Base-by-base conservation (phyloP, 2,113 vertebrate species). In the Tiliqua scincoides region DNA sequence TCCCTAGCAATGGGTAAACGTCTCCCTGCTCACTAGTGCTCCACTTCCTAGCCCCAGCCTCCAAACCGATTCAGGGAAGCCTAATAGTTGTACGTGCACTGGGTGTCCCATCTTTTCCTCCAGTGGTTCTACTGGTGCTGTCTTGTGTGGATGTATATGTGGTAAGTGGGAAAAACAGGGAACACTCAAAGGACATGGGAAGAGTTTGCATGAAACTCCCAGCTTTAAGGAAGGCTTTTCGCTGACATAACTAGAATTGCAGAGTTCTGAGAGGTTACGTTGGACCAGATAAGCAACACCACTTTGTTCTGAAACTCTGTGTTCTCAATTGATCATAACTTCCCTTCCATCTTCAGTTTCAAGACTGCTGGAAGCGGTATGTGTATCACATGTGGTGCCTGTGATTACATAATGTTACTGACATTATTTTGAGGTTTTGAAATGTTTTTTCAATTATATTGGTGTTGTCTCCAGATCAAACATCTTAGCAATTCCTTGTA, bases 391-490 rank as follows among this genome's bases (percentile, higher is more conserved):
- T 67, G 65, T 59, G 68, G 68, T 37, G 5, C 21, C 20, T 77
- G 25, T 17, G n/a, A 40, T 79, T 85, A 78, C 27, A 43, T 32
- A 78, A 78, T 14, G 59, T 67, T 27, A 54, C 72, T 25, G 25
- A 54, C 48, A 15, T 14, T 68, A 27, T 68, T 68, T 32, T 68
- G 65, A 15, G 17, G 59, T 25, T 20, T 11, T 37, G 1, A 61
- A 63, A 83, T 70, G 48, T 85, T 78, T 68, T 78, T 57, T 85
- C 74, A 85, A 14, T 68, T 85, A 68, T 30, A 67, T 37, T 30
- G 52, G 18, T 78, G 63, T 23, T 67, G 43, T 35, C 54, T 57
- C 25, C 63, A 37, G 43, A 67, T 35, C 30, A 27, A 12, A 67
- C 43, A 67, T 14, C 23, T 84, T 40, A 75, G 59, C 57, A 37